Base-by-base conservation (phyloP, 2,888 invertebrate species). In the Hymenopus coronatus region DNA sequence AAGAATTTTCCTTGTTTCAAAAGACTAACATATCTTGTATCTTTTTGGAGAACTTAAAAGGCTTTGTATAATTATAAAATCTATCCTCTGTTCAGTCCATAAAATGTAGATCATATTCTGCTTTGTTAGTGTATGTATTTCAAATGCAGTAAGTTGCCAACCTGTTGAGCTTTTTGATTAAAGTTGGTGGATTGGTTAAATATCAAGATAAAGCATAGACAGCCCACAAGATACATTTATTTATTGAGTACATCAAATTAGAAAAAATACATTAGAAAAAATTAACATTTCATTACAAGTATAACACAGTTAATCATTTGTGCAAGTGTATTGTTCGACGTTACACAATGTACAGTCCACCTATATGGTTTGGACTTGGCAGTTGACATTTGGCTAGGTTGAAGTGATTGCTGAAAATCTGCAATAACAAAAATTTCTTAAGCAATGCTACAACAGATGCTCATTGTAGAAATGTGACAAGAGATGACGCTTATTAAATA, bases 131-230 rank as follows among this genome's bases (percentile, higher is more conserved):
- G 4, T n/a, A 40, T 40, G 90, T 83, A 89, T 94, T 91, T 91
- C 94, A 94, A 97, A 97, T 92, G 94, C 95, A n/a, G 95, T 97
- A n/a, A 28, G 96, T 97, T 46, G 95, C 96, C 87, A 96, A 96
- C 40, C 97, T 97, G 93, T 93, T 96, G 88, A 97, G 98, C 0
- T 97, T 98, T 91, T 93, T 98, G 30, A 97, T 99, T 88, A 96
- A 97, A 93, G 96, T 96, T 7, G 96, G 97, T 91, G 98, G 98
- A 0, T 96, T 95, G 89, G 97, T 98, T 0, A 96, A 96, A 91
- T 97, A 96, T 91, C 95, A 95, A 9, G 4, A 8, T 40, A 40
- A 40, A 4, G 9, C 40, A 40, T 9, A 70, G 54, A 70, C 54
- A 70, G 54, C 54, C 54, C 54, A 70, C 54, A 70, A 70, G 20